Evolutionary conservation across 2,888 invertebrate genomes (phyloP).

Genomic region (Perdita meconis): DNA sequence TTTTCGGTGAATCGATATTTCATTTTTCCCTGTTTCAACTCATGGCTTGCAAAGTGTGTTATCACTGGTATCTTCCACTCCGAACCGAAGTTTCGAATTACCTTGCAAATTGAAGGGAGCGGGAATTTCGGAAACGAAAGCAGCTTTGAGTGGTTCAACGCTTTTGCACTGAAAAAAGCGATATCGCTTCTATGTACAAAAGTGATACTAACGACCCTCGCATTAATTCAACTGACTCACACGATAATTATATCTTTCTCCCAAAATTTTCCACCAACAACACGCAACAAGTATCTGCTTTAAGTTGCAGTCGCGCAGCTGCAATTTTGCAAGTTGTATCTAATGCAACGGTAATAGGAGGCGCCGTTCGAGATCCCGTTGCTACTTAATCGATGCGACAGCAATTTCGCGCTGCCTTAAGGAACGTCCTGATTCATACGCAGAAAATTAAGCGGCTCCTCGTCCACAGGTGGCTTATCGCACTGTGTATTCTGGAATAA

Average conservation of each 20-base stretch:
- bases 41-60: no score
- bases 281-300: conserved; percentile 29
- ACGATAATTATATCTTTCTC: not conserved
- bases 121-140: no score
- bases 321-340: conserved; percentile 3
- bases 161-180: no score
- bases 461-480: conserved; percentile 59
- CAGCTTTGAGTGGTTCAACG: no score
- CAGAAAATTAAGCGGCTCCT: conserved; percentile 43
- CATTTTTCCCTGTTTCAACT: no score
- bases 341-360: not conserved
- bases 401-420: conserved; percentile 29
- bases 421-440: conserved; percentile 43
- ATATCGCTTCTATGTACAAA: no score
- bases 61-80: no score
- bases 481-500: conserved; percentile 43
- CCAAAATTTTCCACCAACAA: conserved; percentile 13
- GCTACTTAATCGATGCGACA: conserved; percentile 35
- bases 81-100: no score
- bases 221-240: not conserved
- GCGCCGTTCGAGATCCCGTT: conserved; percentile 13
- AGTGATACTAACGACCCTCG: not conserved
- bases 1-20: no score
- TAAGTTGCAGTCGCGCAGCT: not conserved
- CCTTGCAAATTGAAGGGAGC: no score